phyloP scores from a whole-genome alignment of 2,113 vertebrate species.

The Pseudorasbora parva region DNA sequence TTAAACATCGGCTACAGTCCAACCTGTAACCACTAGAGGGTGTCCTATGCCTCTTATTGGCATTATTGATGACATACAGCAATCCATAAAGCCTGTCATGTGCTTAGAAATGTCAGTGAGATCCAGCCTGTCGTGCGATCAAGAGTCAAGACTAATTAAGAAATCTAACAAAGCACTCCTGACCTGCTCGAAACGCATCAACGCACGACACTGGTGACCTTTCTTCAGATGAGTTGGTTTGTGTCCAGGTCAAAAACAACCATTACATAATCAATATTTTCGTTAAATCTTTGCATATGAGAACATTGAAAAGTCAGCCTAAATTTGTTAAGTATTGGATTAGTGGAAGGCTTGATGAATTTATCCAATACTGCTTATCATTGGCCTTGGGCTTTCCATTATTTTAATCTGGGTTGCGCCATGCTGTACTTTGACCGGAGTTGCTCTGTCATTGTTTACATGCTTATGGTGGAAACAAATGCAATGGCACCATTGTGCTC shows the following conservation, averaged over 20 bases:
- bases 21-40: conserved; percentile 44
- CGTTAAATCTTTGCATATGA: background rate
- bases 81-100: conserved; percentile 22
- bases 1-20: background rate
- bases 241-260: background rate
- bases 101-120: background rate
- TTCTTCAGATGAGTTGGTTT: background rate
- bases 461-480: conserved; percentile 35
- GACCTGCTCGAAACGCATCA: background rate
- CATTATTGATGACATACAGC: conserved; percentile 20
- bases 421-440: background rate
- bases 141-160: background rate
- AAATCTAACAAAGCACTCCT: background rate
- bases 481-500: conserved; percentile 45
- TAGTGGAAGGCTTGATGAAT: conserved; percentile 9
- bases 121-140: background rate
- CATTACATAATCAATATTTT: background rate
- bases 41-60: background rate
- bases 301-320: background rate
- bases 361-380: conserved; percentile 32
- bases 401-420: conserved; percentile 14
- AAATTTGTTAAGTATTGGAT: conserved; percentile 36
- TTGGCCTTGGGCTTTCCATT: conserved; percentile 19
- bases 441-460: conserved; percentile 42
- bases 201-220: background rate